phyloP scores from a whole-genome alignment of 30 jellyfish, hydroid and myxozoan genomes.

The Nemopilema nomurai region DNA sequence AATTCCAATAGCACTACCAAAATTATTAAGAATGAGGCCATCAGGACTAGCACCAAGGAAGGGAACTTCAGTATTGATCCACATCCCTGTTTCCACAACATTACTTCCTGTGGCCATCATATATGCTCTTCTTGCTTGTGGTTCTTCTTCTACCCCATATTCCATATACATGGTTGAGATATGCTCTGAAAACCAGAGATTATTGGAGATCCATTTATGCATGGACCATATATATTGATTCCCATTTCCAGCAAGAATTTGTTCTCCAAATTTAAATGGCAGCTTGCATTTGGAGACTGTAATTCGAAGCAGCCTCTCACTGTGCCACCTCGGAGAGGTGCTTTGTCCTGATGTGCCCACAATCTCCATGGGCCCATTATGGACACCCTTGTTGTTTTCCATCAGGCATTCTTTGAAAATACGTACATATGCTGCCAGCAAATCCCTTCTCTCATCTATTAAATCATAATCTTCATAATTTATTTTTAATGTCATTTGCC shows the following conservation, averaged over 20 bases:
- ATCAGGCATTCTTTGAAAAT: background rate
- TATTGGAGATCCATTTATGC: conserved; percentile 13
- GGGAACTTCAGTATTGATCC: conserved; percentile 51
- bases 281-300: conserved; percentile 36
- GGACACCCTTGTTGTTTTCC: conserved; percentile 1
- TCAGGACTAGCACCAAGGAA: conserved; percentile 72
- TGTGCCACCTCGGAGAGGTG: background rate
- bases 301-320: conserved; percentile 14
- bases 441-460: conserved; percentile 24
- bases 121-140: conserved; percentile 32
- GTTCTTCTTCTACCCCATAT: conserved; percentile 43
- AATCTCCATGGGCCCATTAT: conserved; percentile 20
- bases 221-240: conserved; percentile 4
- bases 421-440: background rate
- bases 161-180: conserved; percentile 31
- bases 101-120: conserved; percentile 13
- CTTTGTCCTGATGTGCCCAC: conserved; percentile 20
- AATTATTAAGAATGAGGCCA: conserved; percentile 40
- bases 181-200: conserved; percentile 8
- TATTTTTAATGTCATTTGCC: conserved; percentile 32
- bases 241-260: conserved; percentile 37
- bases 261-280: conserved; percentile 15
- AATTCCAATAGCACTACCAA: conserved; percentile 8
- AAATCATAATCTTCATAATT: conserved; percentile 11
- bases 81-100: conserved; percentile 40